phyloP scores from a whole-genome alignment of 2,888 invertebrate genomes.

The Mimachlamys varia region DNA sequence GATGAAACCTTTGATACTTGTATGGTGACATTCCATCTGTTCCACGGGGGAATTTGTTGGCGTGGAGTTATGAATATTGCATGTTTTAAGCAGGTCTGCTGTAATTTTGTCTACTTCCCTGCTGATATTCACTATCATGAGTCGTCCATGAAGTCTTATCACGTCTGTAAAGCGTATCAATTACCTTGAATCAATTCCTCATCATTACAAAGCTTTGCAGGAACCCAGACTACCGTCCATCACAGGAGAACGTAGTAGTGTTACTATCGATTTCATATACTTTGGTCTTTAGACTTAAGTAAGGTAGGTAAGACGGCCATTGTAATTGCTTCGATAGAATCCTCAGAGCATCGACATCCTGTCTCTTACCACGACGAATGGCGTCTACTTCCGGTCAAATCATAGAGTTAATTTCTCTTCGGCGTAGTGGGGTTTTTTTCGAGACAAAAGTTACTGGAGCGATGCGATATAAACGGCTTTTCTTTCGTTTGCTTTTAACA shows the following conservation, averaged over 20 bases:
- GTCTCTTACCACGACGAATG: not conserved
- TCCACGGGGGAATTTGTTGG: not conserved
- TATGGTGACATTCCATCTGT: not conserved
- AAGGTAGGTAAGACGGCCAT: not conserved
- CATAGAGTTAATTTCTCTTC: slow-evolving; percentile 1
- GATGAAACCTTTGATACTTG: slow-evolving; percentile 6
- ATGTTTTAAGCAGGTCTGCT: slow-evolving; percentile 31
- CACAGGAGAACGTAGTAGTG: not conserved
- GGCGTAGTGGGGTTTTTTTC: not conserved
- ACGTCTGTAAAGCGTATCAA: slow-evolving; percentile 25
- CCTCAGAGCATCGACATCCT: slow-evolving; percentile 21
- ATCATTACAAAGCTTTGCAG: slow-evolving; percentile 27
- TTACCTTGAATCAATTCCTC: slow-evolving; percentile 33
- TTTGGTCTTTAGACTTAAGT: slow-evolving; percentile 16
- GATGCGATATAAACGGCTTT: not conserved
- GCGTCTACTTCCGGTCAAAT: slow-evolving; percentile 26
- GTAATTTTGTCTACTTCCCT: slow-evolving; percentile 12
- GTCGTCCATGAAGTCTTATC: slow-evolving; percentile 14
- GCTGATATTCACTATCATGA: not conserved
- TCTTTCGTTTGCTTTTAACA: slow-evolving; percentile 22
- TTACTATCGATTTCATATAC: slow-evolving; percentile 26
- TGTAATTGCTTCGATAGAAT: slow-evolving; percentile 21
- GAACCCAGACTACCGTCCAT: slow-evolving; percentile 23
- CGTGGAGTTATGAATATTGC: slow-evolving; percentile 34
- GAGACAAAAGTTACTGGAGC: not conserved